These are phyloP conservation scores for Polyodon spathula DNA, from an alignment of 2,113 vertebrate genomes.

Conservation along the genomic window DNA sequence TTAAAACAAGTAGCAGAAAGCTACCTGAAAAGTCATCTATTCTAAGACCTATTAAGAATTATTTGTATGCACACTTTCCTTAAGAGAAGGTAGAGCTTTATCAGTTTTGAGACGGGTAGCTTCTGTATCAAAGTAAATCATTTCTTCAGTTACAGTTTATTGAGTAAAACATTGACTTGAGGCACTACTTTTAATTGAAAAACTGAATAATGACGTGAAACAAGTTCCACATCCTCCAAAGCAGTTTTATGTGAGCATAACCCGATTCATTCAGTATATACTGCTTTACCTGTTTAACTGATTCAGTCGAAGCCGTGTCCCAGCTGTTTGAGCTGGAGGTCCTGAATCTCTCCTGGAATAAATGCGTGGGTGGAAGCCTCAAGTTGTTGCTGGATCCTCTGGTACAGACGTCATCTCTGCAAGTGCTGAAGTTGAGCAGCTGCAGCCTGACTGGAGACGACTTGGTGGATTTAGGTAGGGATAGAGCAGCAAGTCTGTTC, in stretches of 20 bases:
- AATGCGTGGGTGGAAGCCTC: slow-evolving; percentile 71
- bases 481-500: neutral
- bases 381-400: slow-evolving; percentile 60
- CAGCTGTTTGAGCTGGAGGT: slow-evolving; percentile 58
- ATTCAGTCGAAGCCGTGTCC: slow-evolving; percentile 58
- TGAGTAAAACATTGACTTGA: too few relatives aligned
- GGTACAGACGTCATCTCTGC: slow-evolving; percentile 48
- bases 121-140: neutral
- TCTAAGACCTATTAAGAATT: too few relatives aligned
- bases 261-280: neutral
- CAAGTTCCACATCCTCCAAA: too few relatives aligned
- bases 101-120: too few relatives aligned
- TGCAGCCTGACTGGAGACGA: slow-evolving; percentile 71
- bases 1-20: too few relatives aligned
- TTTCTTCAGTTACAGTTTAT: too few relatives aligned
- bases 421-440: slow-evolving; percentile 74
- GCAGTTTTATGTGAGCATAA: too few relatives aligned
- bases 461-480: slow-evolving; percentile 61
- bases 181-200: too few relatives aligned
- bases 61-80: too few relatives aligned
- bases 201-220: too few relatives aligned
- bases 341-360: slow-evolving; percentile 81
- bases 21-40: too few relatives aligned
- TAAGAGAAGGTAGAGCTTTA: too few relatives aligned
- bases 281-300: slow-evolving; percentile 12